A percentile compares a stretch with the other conserved stretches of the same genome.
Conservation (phyloP, 2,113 vertebrate genomes). For the Neomonachus schauinslandi region DNA sequence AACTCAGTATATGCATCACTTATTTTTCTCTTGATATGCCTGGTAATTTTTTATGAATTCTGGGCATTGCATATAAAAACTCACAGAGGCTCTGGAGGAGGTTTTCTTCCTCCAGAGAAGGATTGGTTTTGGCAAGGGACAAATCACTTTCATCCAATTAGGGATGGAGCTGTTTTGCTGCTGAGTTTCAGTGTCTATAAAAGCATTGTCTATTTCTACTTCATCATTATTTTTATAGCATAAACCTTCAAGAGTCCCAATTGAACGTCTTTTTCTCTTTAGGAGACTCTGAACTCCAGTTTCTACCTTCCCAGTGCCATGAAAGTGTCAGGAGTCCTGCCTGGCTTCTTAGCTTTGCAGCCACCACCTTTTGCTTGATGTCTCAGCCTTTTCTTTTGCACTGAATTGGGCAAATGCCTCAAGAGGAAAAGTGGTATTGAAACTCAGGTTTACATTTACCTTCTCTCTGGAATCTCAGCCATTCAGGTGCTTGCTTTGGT, state of each 20-base stretch:
- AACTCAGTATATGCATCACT: background rate
- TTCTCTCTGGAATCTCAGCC: background rate
- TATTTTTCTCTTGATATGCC: background rate
- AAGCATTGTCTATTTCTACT: background rate
- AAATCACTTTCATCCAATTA: background rate
- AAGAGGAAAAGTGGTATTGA: background rate
- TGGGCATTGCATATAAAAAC: background rate
- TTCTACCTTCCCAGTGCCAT: background rate
- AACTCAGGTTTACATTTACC: background rate
- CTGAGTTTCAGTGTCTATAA: background rate
- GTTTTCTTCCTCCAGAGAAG: background rate
- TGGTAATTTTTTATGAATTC: background rate
- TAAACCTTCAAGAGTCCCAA: background rate
- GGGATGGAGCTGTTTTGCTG: background rate
- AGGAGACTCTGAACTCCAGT: background rate
- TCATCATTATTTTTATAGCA: background rate
- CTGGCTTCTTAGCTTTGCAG: background rate
- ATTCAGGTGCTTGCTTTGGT: background rate
- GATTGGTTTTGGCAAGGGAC: background rate
- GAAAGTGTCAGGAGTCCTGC: background rate
- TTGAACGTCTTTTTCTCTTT: background rate
- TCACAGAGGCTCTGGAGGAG: background rate
- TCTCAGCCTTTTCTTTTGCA: background rate
- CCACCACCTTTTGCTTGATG: background rate
- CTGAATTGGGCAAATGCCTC: background rate